These are phyloP conservation scores for Hyla sarda DNA, from an alignment of 2,113 vertebrate genomes.

Conservation along the genomic window DNA sequence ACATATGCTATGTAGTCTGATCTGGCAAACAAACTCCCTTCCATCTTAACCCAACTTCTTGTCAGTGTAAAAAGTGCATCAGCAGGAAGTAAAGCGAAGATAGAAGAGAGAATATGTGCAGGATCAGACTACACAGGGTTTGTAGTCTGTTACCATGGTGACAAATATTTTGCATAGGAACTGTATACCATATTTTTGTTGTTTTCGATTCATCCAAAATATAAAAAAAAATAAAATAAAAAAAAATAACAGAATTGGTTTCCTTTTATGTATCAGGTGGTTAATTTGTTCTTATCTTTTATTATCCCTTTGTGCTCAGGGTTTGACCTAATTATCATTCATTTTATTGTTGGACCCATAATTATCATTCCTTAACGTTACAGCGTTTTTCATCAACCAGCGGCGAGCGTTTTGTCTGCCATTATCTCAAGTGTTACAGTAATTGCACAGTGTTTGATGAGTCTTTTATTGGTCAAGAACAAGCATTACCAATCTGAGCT, in stretches of 20 bases:
- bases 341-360: background rate
- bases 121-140: background rate
- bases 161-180: background rate
- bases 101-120: no score
- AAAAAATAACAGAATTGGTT: background rate
- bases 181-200: no score
- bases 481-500: background rate
- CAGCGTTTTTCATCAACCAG: background rate
- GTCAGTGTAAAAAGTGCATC: no score
- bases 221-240: no score
- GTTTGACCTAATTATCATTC: conserved; percentile 33
- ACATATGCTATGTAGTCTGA: background rate
- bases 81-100: no score
- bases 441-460: background rate
- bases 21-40: background rate
- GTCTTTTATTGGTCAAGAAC: conserved; percentile 1
- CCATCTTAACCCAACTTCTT: background rate
- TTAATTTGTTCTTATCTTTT: background rate
- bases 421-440: conserved; percentile 32
- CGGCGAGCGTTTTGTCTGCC: background rate
- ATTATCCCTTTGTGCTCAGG: background rate
- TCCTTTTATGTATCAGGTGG: background rate
- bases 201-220: no score
- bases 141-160: background rate
- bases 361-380: conserved; percentile 31